A percentile compares a stretch with the other conserved stretches of the same genome.
These are phyloP conservation scores for Chionoecetes opilio DNA, from an alignment of 1,140 invertebrate genomes.

Conservation along the genomic window DNA sequence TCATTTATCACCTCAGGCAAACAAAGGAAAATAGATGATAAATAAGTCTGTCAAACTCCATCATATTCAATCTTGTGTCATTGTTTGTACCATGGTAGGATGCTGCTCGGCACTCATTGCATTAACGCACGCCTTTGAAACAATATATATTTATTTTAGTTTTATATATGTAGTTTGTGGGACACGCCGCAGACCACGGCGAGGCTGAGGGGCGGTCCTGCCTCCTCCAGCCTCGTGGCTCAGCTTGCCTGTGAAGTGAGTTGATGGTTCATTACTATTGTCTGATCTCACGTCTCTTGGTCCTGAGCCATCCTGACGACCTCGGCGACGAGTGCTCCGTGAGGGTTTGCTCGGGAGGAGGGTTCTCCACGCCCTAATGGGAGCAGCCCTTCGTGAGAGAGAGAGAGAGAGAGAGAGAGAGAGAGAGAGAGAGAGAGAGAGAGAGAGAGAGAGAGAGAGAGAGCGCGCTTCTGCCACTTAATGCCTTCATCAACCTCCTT, in stretches of 20 bases:
- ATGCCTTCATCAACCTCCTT: too few species aligned
- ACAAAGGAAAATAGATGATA: background rate
- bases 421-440: background rate
- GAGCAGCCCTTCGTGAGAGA: background rate
- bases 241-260: background rate
- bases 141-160: too few species aligned
- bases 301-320: background rate
- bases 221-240: background rate
- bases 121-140: too few species aligned
- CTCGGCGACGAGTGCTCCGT: background rate
- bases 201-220: background rate
- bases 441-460: background rate
- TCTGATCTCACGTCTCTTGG: background rate
- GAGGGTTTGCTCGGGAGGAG: conserved; percentile 10
- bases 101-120: background rate
- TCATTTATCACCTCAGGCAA: background rate
- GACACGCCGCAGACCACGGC: background rate
- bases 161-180: too few species aligned
- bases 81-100: background rate
- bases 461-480: too few species aligned
- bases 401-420: background rate
- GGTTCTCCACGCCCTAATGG: background rate
- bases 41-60: background rate
- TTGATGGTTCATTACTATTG: background rate
- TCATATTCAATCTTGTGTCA: background rate